Percentiles rank a stretch among this genome's conserved stretches.
These are phyloP conservation scores for Probaryconus sp. DNA, from an alignment of 1,140 invertebrate genomes.

Conservation along the genomic window DNA sequence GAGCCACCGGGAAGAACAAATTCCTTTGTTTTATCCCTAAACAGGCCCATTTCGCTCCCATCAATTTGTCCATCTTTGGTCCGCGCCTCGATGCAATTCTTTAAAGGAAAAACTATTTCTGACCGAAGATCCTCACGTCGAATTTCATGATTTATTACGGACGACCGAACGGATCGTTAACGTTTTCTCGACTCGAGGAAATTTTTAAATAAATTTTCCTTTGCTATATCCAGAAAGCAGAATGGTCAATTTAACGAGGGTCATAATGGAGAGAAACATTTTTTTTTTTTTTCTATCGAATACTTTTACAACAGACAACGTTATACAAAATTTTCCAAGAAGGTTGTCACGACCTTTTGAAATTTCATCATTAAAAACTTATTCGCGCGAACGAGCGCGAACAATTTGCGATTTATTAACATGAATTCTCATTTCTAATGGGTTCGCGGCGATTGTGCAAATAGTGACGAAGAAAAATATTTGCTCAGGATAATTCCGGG, in stretches of 20 bases:
- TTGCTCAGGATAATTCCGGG: slow-evolving; percentile 69
- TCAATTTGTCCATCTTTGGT: slow-evolving; percentile 41
- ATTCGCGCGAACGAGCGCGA: slow-evolving; percentile 42
- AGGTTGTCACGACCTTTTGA: too few relatives aligned
- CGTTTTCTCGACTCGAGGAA: too few relatives aligned
- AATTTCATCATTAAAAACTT: neutral
- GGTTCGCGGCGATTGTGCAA: slow-evolving; percentile 53
- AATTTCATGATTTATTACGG: slow-evolving; percentile 10
- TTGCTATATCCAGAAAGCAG: too few relatives aligned
- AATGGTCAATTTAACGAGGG: too few relatives aligned
- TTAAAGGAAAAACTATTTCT: slow-evolving; percentile 8
- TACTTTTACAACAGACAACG: too few relatives aligned
- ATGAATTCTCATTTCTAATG: slow-evolving; percentile 50
- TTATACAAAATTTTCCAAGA: too few relatives aligned
- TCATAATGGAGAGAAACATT: too few relatives aligned
- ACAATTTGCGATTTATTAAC: slow-evolving; percentile 36
- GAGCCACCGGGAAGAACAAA: slow-evolving; percentile 5
- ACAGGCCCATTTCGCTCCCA: slow-evolving; percentile 12
- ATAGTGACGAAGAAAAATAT: slow-evolving; percentile 64
- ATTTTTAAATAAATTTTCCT: too few relatives aligned
- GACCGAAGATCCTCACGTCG: too few relatives aligned
- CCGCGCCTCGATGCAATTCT: neutral
- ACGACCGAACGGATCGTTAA: too few relatives aligned
- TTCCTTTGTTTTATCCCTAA: slow-evolving; percentile 37
- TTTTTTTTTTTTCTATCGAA: too few relatives aligned